Evolutionary conservation across 2,797 vertebrate genomes (phyloP).

Genomic region (Enteromius argenteus): DNA sequence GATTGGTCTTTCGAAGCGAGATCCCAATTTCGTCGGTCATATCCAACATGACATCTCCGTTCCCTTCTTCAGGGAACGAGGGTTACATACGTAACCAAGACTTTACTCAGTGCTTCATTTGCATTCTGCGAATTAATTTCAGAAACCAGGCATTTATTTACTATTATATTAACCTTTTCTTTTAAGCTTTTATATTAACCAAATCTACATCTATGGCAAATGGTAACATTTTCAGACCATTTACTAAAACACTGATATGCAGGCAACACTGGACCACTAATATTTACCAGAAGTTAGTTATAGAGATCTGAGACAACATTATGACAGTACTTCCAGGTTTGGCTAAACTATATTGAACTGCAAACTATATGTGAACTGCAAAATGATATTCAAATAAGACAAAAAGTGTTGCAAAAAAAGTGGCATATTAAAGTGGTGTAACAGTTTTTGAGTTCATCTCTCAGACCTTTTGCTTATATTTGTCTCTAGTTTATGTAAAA

Average conservation of each 20-base stretch:
- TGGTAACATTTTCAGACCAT: neutral
- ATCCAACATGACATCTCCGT: no score
- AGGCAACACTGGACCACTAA: neutral
- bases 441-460: neutral
- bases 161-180: neutral
- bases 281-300: neutral
- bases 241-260: neutral
- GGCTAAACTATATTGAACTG: neutral
- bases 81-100: no score
- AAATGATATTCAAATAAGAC: neutral
- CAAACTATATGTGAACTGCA: no score
- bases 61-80: no score
- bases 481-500: constrained; percentile 53
- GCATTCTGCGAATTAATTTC: neutral
- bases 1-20: no score
- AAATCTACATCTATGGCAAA: neutral
- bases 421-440: neutral
- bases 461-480: constrained; percentile 7
- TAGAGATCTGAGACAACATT: neutral
- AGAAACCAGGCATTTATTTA: neutral
- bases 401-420: neutral
- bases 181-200: neutral
- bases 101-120: neutral
- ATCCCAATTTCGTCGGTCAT: no score
- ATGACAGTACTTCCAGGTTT: neutral